Evolutionary conservation across 2,113 vertebrate species (phyloP), one percentile per base, ranked within the genome.

Genomic region (Rhinopomastus cyanomelas): DNA sequence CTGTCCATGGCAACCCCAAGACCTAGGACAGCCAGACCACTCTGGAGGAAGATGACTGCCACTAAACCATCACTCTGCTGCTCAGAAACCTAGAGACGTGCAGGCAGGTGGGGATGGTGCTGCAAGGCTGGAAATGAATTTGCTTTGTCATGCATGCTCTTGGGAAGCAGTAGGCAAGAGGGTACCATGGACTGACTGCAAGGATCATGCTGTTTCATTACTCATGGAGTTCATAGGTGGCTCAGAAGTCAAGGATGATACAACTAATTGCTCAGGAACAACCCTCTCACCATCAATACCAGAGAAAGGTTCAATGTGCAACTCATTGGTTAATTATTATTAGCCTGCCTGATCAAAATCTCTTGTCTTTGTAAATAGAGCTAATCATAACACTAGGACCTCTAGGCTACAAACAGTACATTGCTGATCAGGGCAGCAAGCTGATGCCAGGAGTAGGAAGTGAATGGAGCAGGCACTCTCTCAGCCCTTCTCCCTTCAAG

Each of bases 281-380:
- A 46, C 5, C 18, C 49, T 42, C n/a, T n/a, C 46, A 60, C 46
- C 34, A 71, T 48, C 36, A 64, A 57, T 37, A 79, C 5, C 73
- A 90, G 52, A 81, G 39, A 44, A 66, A 60, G 16, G 94, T 91
- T 85, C 94, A 94, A 96, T 30, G 95, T 96, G 79, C 89, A 79
- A 12, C 30, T 88, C 8, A 37, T 37, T 61, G 46, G 96, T 96
- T 97, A 97, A 96, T 95, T 93, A 96, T 97, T 97, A 95, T 37
- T 39, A 10, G 29, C 76, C 76, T 57, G 12, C 48, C 68, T 88
- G 92, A 92, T 91, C 80, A 92, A 92, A 94, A 32, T 17, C 51
- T 85, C 46, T 26, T 87, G 66, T 25, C 64, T 92, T 73, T 52
- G 44, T 66, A 92, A 88, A 75, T 21, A 79, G 76, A 82, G 46